These are phyloP conservation scores for Tragelaphus scriptus DNA, from an alignment of 2,113 vertebrate genomes.

Conservation along the genomic window DNA sequence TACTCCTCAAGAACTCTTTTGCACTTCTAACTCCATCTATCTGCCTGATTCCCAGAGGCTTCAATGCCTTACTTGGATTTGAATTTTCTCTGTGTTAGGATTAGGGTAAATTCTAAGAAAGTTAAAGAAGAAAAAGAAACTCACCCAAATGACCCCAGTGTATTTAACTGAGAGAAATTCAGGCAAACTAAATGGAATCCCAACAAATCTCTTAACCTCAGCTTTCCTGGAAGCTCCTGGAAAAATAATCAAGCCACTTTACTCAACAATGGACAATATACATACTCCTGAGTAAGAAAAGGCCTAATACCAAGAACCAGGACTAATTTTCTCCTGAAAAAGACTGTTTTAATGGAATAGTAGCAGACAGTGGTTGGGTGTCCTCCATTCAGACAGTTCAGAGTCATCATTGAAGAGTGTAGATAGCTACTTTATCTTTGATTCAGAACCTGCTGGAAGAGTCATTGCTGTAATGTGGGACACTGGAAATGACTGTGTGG, in stretches of 20 bases:
- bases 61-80: background rate
- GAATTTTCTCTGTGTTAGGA: background rate
- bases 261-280: background rate
- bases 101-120: background rate
- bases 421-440: background rate
- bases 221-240: background rate
- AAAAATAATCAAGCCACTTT: background rate
- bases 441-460: background rate
- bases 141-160: background rate
- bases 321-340: background rate
- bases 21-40: background rate
- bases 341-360: background rate
- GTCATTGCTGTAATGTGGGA: background rate
- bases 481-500: background rate
- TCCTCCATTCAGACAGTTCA: background rate
- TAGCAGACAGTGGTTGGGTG: background rate
- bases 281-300: background rate
- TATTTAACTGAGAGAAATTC: background rate
- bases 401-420: background rate
- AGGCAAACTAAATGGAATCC: background rate
- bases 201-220: background rate
- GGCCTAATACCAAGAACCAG: background rate
- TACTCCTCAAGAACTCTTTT: background rate
- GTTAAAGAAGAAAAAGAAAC: background rate
- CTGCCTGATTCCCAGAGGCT: background rate